Evolutionary conservation across 2,888 invertebrate species (phyloP), one percentile per base, ranked within the genome.

Genomic region (Prosopocoilus inquinatus): DNA sequence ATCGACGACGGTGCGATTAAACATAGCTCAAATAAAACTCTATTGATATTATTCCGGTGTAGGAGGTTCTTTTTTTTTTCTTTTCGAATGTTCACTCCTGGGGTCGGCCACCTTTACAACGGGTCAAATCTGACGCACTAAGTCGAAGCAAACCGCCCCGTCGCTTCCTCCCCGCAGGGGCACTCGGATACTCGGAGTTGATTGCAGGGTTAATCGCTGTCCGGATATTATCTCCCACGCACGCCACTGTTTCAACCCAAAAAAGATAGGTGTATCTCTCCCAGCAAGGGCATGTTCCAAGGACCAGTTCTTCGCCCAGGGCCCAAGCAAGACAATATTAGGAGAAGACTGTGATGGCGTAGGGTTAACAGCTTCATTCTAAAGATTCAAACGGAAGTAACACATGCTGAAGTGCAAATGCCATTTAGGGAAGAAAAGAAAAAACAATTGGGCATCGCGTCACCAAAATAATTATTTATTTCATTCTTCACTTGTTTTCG

Each of bases 211-310:
- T 32, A 33, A 11, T 13, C 8, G 39, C 39, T 20, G 34, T 36
- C 4, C 39, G 12, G 9, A 7, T 7, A 7, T 28, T 28, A 28
- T 32, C 35, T 43, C 53, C 53, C 33, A 48, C 46, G 44, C 63
- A 63, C 44, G 55, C 54, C n/a, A 48, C 28, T 9, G 46, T 50
- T 4, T 56, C 49, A 7, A 9, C 48, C 15, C 57, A 43, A 15
- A 38, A 43, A 5, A n/a, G 72, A 69, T 5, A 70, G 65, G 48
- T 64, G 55, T 73, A 75, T 38, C 70, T 70, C 39, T 70, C 64
- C 75, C 74, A 74, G 52, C 75, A 75, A 41, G 59, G 64, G 57
- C 75, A 75, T 5, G 51, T 57, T 28, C 53, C 52, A 8, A 53
- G 28, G 32, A 47, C 47, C 8, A 38, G 8, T 38, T 39, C 35